Percentiles rank a stretch among this genome's conserved stretches.
Evolutionary conservation across 2,113 vertebrate genomes (phyloP).

Genomic region (Atherinomorus stipes): DNA sequence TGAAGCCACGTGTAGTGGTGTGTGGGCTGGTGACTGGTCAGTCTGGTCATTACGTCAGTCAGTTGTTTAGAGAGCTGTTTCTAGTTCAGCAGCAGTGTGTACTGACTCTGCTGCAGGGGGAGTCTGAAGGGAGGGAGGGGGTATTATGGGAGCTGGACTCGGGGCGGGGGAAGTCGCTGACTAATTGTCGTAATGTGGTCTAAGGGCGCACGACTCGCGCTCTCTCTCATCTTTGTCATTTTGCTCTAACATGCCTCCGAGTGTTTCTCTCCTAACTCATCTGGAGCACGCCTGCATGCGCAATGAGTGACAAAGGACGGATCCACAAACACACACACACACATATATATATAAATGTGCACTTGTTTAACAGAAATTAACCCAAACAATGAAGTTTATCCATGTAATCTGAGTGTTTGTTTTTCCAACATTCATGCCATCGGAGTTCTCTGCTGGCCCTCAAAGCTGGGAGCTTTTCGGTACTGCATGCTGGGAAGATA

Average conservation of each 20-base stretch:
- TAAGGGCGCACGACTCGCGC: conserved; percentile 40
- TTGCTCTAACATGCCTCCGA: conserved; percentile 44
- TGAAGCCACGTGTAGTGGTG: neutral
- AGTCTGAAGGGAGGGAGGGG: neutral
- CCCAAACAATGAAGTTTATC: conserved; percentile 52
- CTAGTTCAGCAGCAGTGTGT: conserved; percentile 52
- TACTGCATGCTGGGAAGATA: conserved; percentile 33
- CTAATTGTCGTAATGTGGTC: conserved; percentile 70
- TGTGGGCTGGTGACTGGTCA: conserved; percentile 24
- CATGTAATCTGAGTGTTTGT: conserved; percentile 38
- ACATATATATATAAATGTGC: conserved; percentile 3
- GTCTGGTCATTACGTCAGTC: conserved; percentile 1
- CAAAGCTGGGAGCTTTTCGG: conserved; percentile 9
- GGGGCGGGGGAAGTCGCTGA: conserved; percentile 17
- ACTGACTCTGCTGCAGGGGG: conserved; percentile 33
- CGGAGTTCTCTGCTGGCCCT: conserved; percentile 27
- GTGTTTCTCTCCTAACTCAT: conserved; percentile 42
- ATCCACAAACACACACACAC: neutral
- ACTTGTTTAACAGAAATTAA: conserved; percentile 29
- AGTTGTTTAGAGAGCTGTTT: conserved; percentile 62
- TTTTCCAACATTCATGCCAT: conserved; percentile 62
- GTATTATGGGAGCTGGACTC: conserved; percentile 6
- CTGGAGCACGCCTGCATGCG: conserved; percentile 54
- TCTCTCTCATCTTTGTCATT: conserved; percentile 45
- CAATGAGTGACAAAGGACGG: conserved; percentile 23